A percentile compares a stretch with the other conserved stretches of the same genome.
These are phyloP conservation scores for Malacosoma neustria DNA, from an alignment of 2,888 invertebrate genomes.

Conservation along the genomic window DNA sequence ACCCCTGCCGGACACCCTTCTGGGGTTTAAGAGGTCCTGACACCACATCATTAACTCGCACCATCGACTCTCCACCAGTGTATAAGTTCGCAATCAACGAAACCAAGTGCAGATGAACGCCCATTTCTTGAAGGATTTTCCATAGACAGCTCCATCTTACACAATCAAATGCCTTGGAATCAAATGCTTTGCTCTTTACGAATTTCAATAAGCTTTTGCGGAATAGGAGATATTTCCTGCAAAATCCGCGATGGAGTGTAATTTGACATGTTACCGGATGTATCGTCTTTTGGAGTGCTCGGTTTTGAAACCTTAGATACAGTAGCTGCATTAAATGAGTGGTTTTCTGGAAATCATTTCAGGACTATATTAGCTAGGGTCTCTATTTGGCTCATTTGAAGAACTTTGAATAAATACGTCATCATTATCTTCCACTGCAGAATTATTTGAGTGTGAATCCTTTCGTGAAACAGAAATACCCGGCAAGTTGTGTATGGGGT, in stretches of 20 bases:
- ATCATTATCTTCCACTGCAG: background rate
- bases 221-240: slow-evolving; percentile 8
- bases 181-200: no score
- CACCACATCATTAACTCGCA: no score
- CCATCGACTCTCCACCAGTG: no score
- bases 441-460: no score
- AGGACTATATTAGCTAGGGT: background rate
- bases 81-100: no score
- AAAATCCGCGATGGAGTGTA: slow-evolving; percentile 9
- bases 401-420: background rate
- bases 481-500: background rate
- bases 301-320: background rate
- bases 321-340: background rate
- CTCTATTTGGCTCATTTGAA: background rate
- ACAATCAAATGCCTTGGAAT: no score
- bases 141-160: no score
- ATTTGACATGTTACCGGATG: background rate
- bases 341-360: background rate
- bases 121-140: no score
- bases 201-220: slow-evolving; percentile 8
- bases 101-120: no score
- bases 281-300: background rate
- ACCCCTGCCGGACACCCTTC: no score
- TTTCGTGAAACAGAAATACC: no score
- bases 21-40: no score